A percentile compares a stretch with the other conserved stretches of the same genome.
Conservation (phyloP, 2,888 invertebrate genomes). For the Drosophila formosana region DNA sequence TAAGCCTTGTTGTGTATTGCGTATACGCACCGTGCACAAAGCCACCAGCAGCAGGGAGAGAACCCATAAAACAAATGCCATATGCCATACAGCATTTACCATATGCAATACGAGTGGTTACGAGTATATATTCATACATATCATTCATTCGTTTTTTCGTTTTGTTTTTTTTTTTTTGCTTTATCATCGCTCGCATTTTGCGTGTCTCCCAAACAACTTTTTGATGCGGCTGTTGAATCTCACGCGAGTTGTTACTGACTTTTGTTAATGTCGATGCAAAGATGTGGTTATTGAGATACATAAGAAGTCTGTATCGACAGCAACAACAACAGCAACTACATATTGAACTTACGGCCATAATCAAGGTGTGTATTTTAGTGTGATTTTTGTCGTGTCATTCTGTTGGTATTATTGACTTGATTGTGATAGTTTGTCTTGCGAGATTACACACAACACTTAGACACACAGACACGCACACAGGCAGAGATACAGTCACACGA, state of each 20-base stretch:
- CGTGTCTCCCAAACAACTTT: conserved; percentile 20
- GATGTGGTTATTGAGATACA: conserved; percentile 41
- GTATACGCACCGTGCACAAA: conserved; percentile 41
- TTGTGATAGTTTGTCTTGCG: conserved; percentile 65
- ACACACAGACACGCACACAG: conserved; percentile 13
- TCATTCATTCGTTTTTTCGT: conserved; percentile 20
- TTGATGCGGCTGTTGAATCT: conserved; percentile 14
- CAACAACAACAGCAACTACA: conserved; percentile 23
- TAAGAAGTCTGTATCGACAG: conserved; percentile 36
- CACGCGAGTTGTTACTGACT: conserved; percentile 12
- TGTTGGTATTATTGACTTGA: conserved; percentile 61
- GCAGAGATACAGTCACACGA: not conserved
- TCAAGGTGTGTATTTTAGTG: conserved; percentile 53
- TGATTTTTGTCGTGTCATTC: conserved; percentile 51
- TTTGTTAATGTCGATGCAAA: conserved; percentile 25
- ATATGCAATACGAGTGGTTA: conserved; percentile 12
- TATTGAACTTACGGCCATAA: conserved; percentile 19
- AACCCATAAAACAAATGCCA: conserved; percentile 30
- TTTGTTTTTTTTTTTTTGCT: conserved; percentile 19
- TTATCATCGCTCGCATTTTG: conserved; percentile 25
- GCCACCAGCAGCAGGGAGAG: conserved; percentile 2
- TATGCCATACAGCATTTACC: conserved; percentile 9
- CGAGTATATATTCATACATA: conserved; percentile 9
- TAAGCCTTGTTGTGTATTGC: conserved; percentile 39
- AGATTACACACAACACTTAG: conserved; percentile 28